A percentile compares a stretch with the other conserved stretches of the same genome.
phyloP scores from a whole-genome alignment of 1,140 invertebrate species.

The Chrysoperla carnea region DNA sequence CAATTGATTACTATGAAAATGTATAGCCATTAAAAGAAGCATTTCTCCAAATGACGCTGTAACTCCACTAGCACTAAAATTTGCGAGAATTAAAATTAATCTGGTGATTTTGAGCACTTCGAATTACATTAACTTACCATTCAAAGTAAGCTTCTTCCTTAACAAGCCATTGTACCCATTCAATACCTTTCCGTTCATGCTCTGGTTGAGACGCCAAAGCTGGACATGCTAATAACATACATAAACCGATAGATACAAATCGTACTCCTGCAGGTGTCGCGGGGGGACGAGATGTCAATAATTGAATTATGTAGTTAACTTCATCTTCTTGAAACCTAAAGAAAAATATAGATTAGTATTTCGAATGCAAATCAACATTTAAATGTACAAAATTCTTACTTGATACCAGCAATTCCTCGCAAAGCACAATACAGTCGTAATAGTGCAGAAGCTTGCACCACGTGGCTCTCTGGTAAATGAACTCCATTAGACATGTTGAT shows the following conservation, averaged over 20 bases:
- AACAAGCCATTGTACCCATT: slow-evolving; percentile 85
- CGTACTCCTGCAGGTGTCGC: slow-evolving; percentile 75
- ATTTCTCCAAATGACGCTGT: slow-evolving; percentile 89
- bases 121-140: slow-evolving; percentile 21
- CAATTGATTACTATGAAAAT: slow-evolving; percentile 89
- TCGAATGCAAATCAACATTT: neutral
- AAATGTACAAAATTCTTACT: slow-evolving; percentile 31
- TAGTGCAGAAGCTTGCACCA: slow-evolving; percentile 64
- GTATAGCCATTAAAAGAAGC: slow-evolving; percentile 88
- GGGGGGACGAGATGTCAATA: slow-evolving; percentile 81
- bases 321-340: slow-evolving; percentile 82
- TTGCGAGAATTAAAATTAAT: neutral
- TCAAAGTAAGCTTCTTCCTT: slow-evolving; percentile 76
- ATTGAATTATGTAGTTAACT: slow-evolving; percentile 59
- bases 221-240: slow-evolving; percentile 89
- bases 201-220: slow-evolving; percentile 59
- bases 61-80: slow-evolving; percentile 47
- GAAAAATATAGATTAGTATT: slow-evolving; percentile 6
- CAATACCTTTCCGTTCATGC: slow-evolving; percentile 76
- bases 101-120: neutral
- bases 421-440: slow-evolving; percentile 81
- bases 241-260: slow-evolving; percentile 84
- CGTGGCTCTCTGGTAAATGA: slow-evolving; percentile 41
- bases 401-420: slow-evolving; percentile 79
- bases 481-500: slow-evolving; percentile 31